Base-by-base conservation (phyloP, 1,140 invertebrate species). In the Hyles vespertilio region DNA sequence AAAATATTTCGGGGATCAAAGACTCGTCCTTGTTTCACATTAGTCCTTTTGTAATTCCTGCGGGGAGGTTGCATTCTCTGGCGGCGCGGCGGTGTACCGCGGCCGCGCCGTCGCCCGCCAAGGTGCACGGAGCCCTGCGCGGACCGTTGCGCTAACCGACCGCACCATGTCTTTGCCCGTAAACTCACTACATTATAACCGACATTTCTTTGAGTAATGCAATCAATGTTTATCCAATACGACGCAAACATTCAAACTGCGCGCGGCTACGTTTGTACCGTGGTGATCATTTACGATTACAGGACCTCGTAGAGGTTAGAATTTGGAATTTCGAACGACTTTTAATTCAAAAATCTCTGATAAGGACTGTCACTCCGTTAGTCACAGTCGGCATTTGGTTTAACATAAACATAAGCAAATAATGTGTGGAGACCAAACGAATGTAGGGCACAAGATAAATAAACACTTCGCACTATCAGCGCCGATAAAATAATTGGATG, bases 1-100 rank as follows among this genome's bases (percentile, higher is more conserved):
- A 74, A 72, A 77, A 67, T 66, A 70, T 76, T 79, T 79, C 11
- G 74, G 72, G 67, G 76, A 74, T 70, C 63, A 69, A 72, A 75
- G 74, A 67, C 67, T 74, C 81, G 72, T 76, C 74, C 77, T 82
- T 81, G 79, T 79, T 79, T 81, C 75, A 71, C 59, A 76, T 74
- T 70, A 61, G 69, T 75, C 77, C 73, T 75, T 86, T 86, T 84
- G 79, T 81, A 74, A 70, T 71, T 79, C 79, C 72, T 74, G 77
- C 62, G 63, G 74, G 58, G 74, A 72, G 77, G 74, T 79, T 83
- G 80, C 81, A 83, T 86, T 81, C 81, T 71, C 79, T 47, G 44
- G 45, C 12, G 52, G 53, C 53, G 59, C 63, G 58, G 36, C 36
- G 36, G 36, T 40, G 36, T 8, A 2, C 36, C 36, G 36, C 5